Conservation (phyloP, 30 jellyfish, hydroid and myxozoan species). For the Aurelia coerulea region DNA sequence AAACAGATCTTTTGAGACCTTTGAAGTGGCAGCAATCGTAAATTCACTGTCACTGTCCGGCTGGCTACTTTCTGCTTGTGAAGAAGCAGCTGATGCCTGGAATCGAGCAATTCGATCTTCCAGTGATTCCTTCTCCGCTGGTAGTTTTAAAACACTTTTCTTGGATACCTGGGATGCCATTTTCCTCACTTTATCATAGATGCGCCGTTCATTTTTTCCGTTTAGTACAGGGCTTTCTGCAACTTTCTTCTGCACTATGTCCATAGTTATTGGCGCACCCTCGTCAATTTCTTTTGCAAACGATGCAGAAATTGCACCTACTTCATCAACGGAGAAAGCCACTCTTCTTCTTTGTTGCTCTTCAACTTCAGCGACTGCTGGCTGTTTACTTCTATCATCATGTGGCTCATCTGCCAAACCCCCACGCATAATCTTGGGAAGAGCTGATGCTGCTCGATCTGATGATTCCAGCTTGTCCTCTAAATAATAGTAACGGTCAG, state of each 20-base stretch:
- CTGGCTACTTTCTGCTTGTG: neutral
- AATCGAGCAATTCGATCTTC: slow-evolving; percentile 28
- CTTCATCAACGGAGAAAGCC: slow-evolving; percentile 9
- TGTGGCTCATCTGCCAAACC: too few relatives aligned
- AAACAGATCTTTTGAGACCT: slow-evolving; percentile 37
- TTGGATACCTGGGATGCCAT: slow-evolving; percentile 1
- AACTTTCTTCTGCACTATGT: slow-evolving; percentile 16
- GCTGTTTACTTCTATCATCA: neutral
- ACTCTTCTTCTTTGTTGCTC: neutral
- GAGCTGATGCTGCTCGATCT: slow-evolving; percentile 58
- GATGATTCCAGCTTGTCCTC: slow-evolving; percentile 43
- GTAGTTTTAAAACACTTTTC: slow-evolving; percentile 29
- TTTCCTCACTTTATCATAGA: slow-evolving; percentile 46
- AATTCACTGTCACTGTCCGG: slow-evolving; percentile 48
- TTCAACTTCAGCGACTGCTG: too few relatives aligned
- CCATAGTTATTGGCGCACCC: slow-evolving; percentile 20
- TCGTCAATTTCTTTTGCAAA: slow-evolving; percentile 17
- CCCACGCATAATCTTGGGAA: slow-evolving; percentile 21
- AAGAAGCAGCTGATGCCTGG: neutral
- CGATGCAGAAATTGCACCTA: slow-evolving; percentile 9
- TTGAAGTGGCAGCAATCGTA: slow-evolving; percentile 6
- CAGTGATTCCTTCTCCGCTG: slow-evolving; percentile 31
- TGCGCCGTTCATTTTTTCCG: slow-evolving; percentile 5
- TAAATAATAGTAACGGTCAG: slow-evolving; percentile 37
- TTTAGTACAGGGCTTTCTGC: slow-evolving; percentile 13